Conservation (phyloP, 2,888 invertebrate species). For the Hydraecia micacea region DNA sequence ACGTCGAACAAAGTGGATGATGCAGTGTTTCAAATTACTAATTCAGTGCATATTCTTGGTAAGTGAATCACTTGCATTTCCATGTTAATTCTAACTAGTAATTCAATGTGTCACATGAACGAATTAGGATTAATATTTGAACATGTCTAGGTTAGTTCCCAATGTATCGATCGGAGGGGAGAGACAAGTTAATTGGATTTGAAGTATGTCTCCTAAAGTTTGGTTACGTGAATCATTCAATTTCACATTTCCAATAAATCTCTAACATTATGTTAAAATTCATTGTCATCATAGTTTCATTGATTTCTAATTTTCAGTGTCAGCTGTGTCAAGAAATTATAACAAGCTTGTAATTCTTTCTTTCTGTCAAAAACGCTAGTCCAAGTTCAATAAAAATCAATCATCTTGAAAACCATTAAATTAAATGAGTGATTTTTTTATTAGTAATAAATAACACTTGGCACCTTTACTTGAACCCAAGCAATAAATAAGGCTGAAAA, state of each 20-base stretch:
- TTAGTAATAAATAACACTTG: background rate
- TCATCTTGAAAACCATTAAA: background rate
- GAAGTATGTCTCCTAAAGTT: background rate
- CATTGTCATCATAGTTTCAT: background rate
- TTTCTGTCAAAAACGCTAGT: background rate
- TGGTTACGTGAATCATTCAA: constrained; percentile 11
- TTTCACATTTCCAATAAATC: background rate
- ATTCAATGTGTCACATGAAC: constrained; percentile 60
- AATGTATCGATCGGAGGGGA: constrained; percentile 47
- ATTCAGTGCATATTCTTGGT: constrained; percentile 61
- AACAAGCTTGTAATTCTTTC: background rate
- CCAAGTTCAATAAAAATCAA: background rate
- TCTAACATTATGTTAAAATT: too few relatives aligned
- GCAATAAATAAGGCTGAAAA: background rate
- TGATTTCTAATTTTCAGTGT: background rate
- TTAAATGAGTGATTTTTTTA: too few relatives aligned
- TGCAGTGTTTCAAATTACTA: constrained; percentile 56
- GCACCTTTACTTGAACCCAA: background rate
- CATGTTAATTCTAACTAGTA: constrained; percentile 58
- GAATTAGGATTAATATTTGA: constrained; percentile 63
- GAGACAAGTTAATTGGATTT: constrained; percentile 25
- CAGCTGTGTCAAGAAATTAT: background rate
- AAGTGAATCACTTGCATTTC: constrained; percentile 73
- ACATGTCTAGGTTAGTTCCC: constrained; percentile 53
- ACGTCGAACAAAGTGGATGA: constrained; percentile 24